Base-by-base conservation (phyloP, 2,888 invertebrate species). In the Opisthograptis luteolata region DNA sequence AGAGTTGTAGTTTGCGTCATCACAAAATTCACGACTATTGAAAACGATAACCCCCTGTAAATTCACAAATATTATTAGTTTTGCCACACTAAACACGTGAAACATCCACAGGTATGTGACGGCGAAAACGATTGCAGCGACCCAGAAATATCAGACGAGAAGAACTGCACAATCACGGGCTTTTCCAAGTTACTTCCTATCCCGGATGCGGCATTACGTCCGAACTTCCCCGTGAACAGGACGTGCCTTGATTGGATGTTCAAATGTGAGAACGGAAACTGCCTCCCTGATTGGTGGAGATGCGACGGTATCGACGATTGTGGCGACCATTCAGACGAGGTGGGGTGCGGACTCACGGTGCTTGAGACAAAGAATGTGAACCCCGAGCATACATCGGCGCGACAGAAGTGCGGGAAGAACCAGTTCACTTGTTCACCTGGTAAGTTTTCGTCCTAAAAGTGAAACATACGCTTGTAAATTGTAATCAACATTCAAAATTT, bases 221-320 rank as follows among this genome's bases (percentile, higher is more conserved):
- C 77, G 0, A 68, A 64, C 34, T 84, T 84, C 78, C 63, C 79
- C 43, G 55, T 67, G 55, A 84, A 86, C 60, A 69, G 70, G 3
- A 82, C 91, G 0, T 96, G 96, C 65, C 91, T 93, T 34, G 93
- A 94, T 57, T 96, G 95, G 95, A 96, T 95, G 95, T 96, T 95
- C 72, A 92, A 91, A 61, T 96, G 96, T 67, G 82, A 89, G 10
- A 94, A 94, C 62, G 92, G 83, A 6, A 93, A 93, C 73, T 96
- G 95, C 68, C 90, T 96, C 32, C 95, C 95, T 0, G 93, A 93
- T 57, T 95, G 95, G 94, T 95, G 95, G 96, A 93, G 95, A 57
- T 96, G 96, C 70, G 96, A 96, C 68, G 92, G 83, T 0, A 94
- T 95, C 1, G 92, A 94, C 62, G 96, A 96, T 66, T 96, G 96